phyloP scores from a whole-genome alignment of 1,140 invertebrate species.

The Drosophila pectinifera region DNA sequence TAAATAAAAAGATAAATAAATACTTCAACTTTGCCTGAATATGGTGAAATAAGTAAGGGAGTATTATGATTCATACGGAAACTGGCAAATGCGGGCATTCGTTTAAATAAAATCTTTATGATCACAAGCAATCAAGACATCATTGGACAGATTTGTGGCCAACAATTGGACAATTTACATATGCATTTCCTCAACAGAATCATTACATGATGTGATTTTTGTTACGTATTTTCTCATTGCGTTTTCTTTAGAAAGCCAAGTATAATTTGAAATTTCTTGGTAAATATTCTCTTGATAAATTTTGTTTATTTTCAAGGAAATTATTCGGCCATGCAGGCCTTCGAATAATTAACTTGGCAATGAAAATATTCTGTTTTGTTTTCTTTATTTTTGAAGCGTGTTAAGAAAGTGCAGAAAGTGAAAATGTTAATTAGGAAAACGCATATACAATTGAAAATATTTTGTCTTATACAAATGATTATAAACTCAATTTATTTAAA shows the following conservation, averaged over 20 bases:
- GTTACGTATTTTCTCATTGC: background rate
- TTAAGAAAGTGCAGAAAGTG: background rate
- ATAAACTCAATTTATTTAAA: no score
- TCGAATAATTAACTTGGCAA: slow-evolving; percentile 7
- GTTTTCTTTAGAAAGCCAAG: background rate
- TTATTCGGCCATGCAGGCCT: background rate
- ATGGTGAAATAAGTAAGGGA: background rate
- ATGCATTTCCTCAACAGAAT: slow-evolving; percentile 8
- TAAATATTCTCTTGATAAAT: background rate
- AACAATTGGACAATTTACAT: slow-evolving; percentile 16
- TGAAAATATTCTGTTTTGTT: background rate
- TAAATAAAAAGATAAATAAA: background rate
- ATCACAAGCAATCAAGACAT: slow-evolving; percentile 4
- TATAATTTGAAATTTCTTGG: background rate
- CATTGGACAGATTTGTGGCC: slow-evolving; percentile 7
- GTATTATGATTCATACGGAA: slow-evolving; percentile 5
- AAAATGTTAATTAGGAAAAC: background rate
- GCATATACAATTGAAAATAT: no score
- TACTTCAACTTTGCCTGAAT: background rate
- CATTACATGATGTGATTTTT: background rate
- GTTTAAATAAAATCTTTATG: background rate
- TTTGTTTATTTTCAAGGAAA: slow-evolving; percentile 8
- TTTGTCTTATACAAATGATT: no score
- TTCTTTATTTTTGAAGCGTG: background rate
- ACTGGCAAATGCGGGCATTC: slow-evolving; percentile 8